Base-by-base conservation (phyloP, 2,113 vertebrate genomes). In the Coptodon rendalli region DNA sequence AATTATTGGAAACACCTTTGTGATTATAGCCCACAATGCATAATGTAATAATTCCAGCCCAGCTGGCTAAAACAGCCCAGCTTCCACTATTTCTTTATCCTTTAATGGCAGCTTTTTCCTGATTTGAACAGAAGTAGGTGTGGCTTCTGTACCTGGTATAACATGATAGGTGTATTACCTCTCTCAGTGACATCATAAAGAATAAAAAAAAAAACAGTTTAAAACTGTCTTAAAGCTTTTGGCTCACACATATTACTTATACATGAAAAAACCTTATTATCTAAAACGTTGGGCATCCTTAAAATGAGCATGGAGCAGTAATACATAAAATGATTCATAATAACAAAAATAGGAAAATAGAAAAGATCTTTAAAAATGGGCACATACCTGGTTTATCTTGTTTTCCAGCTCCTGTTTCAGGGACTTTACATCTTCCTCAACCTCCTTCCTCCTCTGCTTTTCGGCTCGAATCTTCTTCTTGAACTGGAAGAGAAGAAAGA, bases 191-290 rank as follows among this genome's bases (percentile, higher is more conserved):
- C 38, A 45, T 73, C 38, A 27, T 16, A 71, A 1, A 71, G 66
- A 71, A 40, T 71, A 1, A 66, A 22, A 2, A 9, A 2, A 31
- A 4, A 29, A 57, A 16, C 9, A 9, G 12, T 45, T 43, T 45
- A 6, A 24, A 43, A 24, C 7, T 22, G 34, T 68, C 11, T 0
- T 10, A 22, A 68, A 2, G 36, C n/a, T 24, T 73, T 73, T 27
- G 66, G 8, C 5, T 73, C 22, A 45, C 22, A 73, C n/a, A 11
- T 9, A 71, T 71, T 71, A 14, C 22, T 45, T 45, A 0, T 73
- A 3, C 66, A 16, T 43, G 11, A 22, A 68, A 22, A 9, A 2
- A 0, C 12, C 5, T 40, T 0, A 0, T 73, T 17, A 45, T 45
- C 38, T 2, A 16, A 73, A 43, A 16, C 3, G 0, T 40, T 71